Evolutionary conservation across 1,140 invertebrate species (phyloP), one percentile per base, ranked within the genome.

Genomic region (Dysdera silvatica): DNA sequence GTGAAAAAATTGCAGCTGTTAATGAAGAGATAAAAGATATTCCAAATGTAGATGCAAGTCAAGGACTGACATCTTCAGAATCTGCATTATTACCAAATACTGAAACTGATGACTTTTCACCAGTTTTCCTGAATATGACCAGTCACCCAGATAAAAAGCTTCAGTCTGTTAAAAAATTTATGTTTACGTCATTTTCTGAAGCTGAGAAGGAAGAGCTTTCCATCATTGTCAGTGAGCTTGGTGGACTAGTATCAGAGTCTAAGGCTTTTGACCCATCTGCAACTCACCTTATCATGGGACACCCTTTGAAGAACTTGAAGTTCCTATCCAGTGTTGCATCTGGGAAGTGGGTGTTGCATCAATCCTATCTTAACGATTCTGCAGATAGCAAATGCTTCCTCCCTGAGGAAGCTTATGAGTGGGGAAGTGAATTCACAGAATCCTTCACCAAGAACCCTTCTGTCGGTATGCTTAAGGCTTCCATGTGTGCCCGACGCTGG

Each of bases 301-400:
- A 81, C 62, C 84, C 85, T 0, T 79, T 82, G 16, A 82, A 88
- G 66, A 92, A 88, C 73, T 91, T 95, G 78, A 93, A 93, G 76
- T 82, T 88, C 75, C 77, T 95, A 2, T 84, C 84, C 3, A 85
- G 85, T 67, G 83, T 95, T 35, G 90, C 91, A 0, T 80, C 86
- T 0, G 91, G 92, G 26, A 88, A 89, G 71, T 94, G 89, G 90
- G 80, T 95, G 2, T 73, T 95, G 8, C 86, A 90, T 71, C 81
- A 83, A 2, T 82, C 82, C 0, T 95, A 91, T 71, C 75, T 94
- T 8, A 80, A 83, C 14, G 80, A 84, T 45, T 88, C 84, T 54
- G 73, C 81, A 20, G 71, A 79, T 31, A 79, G 80, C 16, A 82
- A 82, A 0, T 70, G 71, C 54, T 91, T 93, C 70, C 71, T 92